Conservation (phyloP, 2,888 invertebrate species). For the Prosapia bicincta region DNA sequence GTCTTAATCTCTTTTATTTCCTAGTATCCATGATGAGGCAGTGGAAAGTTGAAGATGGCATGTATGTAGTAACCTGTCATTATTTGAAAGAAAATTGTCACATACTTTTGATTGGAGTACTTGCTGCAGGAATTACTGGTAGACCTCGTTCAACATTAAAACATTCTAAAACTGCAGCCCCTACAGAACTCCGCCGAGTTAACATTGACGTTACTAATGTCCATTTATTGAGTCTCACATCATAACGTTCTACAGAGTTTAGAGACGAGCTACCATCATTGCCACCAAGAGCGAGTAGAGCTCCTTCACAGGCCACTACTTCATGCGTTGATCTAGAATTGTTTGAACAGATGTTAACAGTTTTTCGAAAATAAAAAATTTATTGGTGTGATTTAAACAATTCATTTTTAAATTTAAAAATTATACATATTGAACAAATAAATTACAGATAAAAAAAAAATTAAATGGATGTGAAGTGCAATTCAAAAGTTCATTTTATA, state of each 20-base stretch:
- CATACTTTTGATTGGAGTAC: slow-evolving; percentile 9
- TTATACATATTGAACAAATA: no score
- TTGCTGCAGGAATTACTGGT: slow-evolving; percentile 4
- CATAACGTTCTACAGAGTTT: slow-evolving; percentile 65
- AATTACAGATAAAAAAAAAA: no score
- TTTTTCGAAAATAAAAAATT: no score
- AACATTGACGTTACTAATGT: slow-evolving; percentile 62
- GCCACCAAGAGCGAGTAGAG: slow-evolving; percentile 62
- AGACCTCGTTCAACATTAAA: slow-evolving; percentile 44
- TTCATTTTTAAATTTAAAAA: no score
- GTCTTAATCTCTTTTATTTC: slow-evolving; percentile 17
- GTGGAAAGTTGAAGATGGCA: neutral
- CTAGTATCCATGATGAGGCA: slow-evolving; percentile 4
- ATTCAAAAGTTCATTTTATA: no score
- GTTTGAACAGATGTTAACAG: no score
- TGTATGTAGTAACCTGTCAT: neutral
- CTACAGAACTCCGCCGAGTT: slow-evolving; percentile 60
- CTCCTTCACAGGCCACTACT: slow-evolving; percentile 60
- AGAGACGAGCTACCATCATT: slow-evolving; percentile 67
- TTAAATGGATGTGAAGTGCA: no score
- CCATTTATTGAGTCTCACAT: slow-evolving; percentile 64
- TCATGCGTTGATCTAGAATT: slow-evolving; percentile 62
- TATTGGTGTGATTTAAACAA: no score
- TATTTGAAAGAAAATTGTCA: slow-evolving; percentile 5
- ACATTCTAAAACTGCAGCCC: slow-evolving; percentile 63